Base-by-base conservation (phyloP, 2,888 invertebrate genomes). In the Epirrhoe tristata region DNA sequence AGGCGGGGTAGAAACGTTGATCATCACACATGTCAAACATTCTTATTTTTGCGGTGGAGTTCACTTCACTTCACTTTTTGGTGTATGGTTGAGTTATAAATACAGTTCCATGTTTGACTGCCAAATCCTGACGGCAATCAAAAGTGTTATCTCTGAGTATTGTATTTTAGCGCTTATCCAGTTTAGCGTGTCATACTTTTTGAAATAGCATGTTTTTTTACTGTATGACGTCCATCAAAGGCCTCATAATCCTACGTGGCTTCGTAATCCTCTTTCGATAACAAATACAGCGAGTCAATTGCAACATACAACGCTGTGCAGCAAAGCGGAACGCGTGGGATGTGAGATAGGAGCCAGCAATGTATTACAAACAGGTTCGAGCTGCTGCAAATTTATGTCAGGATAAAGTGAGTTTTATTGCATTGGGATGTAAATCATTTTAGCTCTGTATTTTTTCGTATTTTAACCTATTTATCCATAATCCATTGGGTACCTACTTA, bases 261-360 rank as follows among this genome's bases (percentile, higher is more conserved):
- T 55, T 14, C 36, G n/a, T 66, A 62, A 61, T 58, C 53, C 61
- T 32, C 17, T 58, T 48, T 39, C 43, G 36, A 54, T 51, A 58
- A 54, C 31, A 53, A 58, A 61, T 39, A 48, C 17, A 43, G 39
- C 39, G 17, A 65, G 50, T 52, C 58, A 66, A 58, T 61, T 66
- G 61, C 66, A 66, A 52, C 52, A 36, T 31, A 57, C 34, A 12
- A 56, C 51, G 39, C 17, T 51, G 55, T 32, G 39, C 46, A 50
- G 58, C 58, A 39, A 55, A 8, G 34, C 36, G 10, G 6, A 54
- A 50, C 54, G 63, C 57, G 58, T 64, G 58, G 58, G 58, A 24
- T 1, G 24, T 54, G 39, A 24, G 46, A 64, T 58, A 58, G 36
- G 36, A 54, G 53, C 53, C 48, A 1, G 58, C 24, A 62, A 36